These are phyloP conservation scores for Leptinotarsa juncta DNA, from an alignment of 2,888 invertebrate genomes.

Conservation along the genomic window DNA sequence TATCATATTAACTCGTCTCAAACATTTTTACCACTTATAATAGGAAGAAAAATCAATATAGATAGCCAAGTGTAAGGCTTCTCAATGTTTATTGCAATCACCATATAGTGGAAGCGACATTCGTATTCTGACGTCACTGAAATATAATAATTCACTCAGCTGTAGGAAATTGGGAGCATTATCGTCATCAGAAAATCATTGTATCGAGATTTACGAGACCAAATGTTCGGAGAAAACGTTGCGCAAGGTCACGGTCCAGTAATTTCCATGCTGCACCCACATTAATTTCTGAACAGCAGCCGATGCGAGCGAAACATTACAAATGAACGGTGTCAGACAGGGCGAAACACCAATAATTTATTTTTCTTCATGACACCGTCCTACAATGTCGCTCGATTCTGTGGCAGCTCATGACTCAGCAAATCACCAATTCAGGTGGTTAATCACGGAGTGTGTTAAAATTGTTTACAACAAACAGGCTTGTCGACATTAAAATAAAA, in stretches of 20 bases:
- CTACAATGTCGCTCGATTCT: neutral
- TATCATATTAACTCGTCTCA: no score
- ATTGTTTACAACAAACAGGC: constrained; percentile 37
- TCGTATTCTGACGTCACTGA: neutral
- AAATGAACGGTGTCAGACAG: neutral
- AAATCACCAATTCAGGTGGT: constrained; percentile 36
- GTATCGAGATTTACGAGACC: constrained; percentile 6
- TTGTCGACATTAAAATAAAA: constrained; percentile 26
- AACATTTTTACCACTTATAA: no score
- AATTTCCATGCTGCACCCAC: constrained; percentile 46
- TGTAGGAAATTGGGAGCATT: neutral
- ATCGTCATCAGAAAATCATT: constrained; percentile 1
- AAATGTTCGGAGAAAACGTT: constrained; percentile 36
- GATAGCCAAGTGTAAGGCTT: no score
- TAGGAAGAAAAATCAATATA: no score
- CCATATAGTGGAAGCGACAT: neutral
- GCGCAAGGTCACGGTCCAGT: constrained; percentile 45
- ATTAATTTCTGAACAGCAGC: neutral
- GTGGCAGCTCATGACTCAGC: constrained; percentile 7
- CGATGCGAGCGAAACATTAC: neutral
- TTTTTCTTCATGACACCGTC: neutral
- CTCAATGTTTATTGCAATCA: neutral
- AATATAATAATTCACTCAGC: neutral
- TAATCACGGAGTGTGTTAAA: constrained; percentile 36
- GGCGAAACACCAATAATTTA: neutral